Base-by-base conservation (phyloP, 2,888 invertebrate species). In the Gandaritis pyraliata region DNA sequence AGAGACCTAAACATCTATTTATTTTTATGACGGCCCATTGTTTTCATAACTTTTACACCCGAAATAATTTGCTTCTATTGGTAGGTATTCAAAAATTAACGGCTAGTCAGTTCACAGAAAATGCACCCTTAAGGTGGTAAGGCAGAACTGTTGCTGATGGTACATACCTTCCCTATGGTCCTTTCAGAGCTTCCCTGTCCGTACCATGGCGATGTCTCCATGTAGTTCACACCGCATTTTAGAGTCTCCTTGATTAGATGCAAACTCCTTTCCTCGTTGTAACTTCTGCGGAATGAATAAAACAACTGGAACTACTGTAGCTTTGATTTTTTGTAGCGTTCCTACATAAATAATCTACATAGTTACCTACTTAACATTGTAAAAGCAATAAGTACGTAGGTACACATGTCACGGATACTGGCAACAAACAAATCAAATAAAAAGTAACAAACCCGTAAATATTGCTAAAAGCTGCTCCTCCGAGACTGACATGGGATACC, bases 181-280 rank as follows among this genome's bases (percentile, higher is more conserved):
- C 93, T 93, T 86, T 98, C 98, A 0, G 98, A 96, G 64, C 93
- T 93, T 0, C 98, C 97, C 79, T 97, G 95, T 0, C 98, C 98
- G 80, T 98, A 98, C 95, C 95, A 98, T 0, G 98, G 98, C 0
- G 96, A 96, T 0, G 98, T 98, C 81, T 99, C 98, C 61, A 99
- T 94, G 75, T 97, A 97, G 88, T 99, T 99, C 15, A 99, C 93
- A 6, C 98, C 98, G 41, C 90, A 92, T 77, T 94, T 95, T 2
- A 98, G 81, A 0, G 96, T 95, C 71, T 94, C 91, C 54, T 93
- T 93, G 39, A 98, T 93, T 0, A 97, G 94, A 58, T 93, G 86
- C 54, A 96, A 93, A 41, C 95, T 95, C 69, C 95, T 95, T 29
- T 93, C 88, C 71, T 96, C 94, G 49, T 95, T 93, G 66, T 92